Evolutionary conservation across 1,140 invertebrate genomes (phyloP).

Genomic region (Macrobrachium rosenbergii): DNA sequence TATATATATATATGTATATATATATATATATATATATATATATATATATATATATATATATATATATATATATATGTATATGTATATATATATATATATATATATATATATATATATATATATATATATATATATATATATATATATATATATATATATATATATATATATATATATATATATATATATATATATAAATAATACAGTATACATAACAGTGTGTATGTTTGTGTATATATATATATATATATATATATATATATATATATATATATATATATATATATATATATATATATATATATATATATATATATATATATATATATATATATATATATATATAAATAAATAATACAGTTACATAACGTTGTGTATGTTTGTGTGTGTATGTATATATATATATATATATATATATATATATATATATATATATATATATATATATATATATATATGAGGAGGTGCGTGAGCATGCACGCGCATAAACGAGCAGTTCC

Average conservation of each 20-base stretch:
- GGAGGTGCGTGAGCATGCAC: too few relatives aligned
- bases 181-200: background rate
- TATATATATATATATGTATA: background rate
- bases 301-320: conserved; percentile 13
- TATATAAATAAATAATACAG: too few relatives aligned
- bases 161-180: background rate
- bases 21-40: conserved; percentile 19
- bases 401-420: background rate
- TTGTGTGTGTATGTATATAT: background rate
- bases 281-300: background rate
- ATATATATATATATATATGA: too few relatives aligned
- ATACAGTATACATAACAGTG: too few relatives aligned
- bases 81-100: background rate
- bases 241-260: conserved; percentile 20
- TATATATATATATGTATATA: background rate
- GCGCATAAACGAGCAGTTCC: too few relatives aligned
- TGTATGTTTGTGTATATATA: too few relatives aligned
- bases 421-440: conserved; percentile 18
- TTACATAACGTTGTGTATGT: background rate
- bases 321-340: too few relatives aligned
- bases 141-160: background rate
- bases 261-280: too few relatives aligned
- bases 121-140: background rate
- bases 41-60: background rate
- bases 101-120: background rate